phyloP scores from a whole-genome alignment of 2,113 vertebrate species.

The Callithrix jacchus region DNA sequence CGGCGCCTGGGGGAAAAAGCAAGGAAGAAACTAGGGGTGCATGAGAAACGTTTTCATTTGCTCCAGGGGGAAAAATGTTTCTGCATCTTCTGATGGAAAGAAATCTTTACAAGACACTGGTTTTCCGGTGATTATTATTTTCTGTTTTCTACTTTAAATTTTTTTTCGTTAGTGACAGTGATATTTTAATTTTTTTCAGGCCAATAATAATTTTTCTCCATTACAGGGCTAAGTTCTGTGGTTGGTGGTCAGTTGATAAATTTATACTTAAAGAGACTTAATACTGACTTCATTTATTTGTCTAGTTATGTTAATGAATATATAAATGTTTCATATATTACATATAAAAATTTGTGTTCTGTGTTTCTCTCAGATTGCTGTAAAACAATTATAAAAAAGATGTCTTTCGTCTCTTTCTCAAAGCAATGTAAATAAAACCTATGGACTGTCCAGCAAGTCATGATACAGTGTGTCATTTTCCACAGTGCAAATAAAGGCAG shows the following conservation, averaged over 20 bases:
- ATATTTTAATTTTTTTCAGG: constrained; percentile 19
- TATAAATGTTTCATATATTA: neutral
- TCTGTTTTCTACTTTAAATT: constrained; percentile 31
- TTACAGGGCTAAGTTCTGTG: constrained; percentile 51
- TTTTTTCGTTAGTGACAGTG: neutral
- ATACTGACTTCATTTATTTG: neutral
- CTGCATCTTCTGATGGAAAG: constrained; percentile 64
- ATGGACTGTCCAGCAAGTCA: constrained; percentile 50
- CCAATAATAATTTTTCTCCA: constrained; percentile 23
- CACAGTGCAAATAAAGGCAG: constrained; percentile 5
- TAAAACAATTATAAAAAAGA: constrained; percentile 17
- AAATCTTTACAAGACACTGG: constrained; percentile 66
- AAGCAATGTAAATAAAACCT: constrained; percentile 65
- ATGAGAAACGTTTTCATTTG: constrained; percentile 71
- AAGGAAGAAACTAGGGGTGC: constrained; percentile 40
- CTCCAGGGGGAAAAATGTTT: constrained; percentile 23
- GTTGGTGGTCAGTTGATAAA: constrained; percentile 48
- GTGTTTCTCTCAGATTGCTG: neutral
- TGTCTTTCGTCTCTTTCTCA: constrained; percentile 64
- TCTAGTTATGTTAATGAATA: neutral
- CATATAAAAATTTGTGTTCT: neutral
- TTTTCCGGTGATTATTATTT: constrained; percentile 60
- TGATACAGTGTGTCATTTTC: neutral
- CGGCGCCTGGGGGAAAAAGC: constrained; percentile 4
- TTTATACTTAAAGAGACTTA: constrained; percentile 20